Evolutionary conservation across 2,797 vertebrate species (phyloP).

Genomic region (Smutsia gigantea): DNA sequence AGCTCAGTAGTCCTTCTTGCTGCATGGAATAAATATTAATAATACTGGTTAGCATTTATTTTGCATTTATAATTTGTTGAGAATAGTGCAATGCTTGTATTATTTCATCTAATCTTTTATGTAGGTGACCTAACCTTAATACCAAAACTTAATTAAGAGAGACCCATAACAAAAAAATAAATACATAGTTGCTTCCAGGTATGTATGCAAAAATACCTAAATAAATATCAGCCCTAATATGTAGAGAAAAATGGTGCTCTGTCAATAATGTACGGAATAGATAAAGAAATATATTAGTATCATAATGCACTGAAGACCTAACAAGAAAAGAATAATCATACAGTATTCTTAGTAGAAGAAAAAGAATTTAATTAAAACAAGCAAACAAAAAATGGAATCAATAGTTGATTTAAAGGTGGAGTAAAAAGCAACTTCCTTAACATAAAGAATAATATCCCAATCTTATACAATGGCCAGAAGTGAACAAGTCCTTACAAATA

Average conservation of each 20-base stretch:
- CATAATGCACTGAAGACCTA: not conserved
- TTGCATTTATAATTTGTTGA: not conserved
- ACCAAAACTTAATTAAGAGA: not conserved
- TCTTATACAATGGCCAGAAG: not conserved
- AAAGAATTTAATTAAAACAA: not conserved
- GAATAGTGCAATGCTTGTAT: not conserved
- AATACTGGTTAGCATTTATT: not conserved
- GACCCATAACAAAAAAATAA: not conserved
- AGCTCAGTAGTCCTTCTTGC: not conserved
- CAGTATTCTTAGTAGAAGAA: not conserved
- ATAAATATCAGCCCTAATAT: not conserved
- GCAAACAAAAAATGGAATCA: not conserved
- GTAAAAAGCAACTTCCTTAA: not conserved
- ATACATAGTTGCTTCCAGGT: not conserved
- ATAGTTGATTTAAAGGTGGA: not conserved
- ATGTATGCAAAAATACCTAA: not conserved
- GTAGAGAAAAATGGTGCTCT: not conserved
- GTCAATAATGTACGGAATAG: not conserved
- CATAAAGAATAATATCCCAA: not conserved
- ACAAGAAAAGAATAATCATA: not conserved
- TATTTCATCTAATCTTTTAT: not conserved
- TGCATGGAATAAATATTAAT: not conserved
- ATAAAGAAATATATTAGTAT: not conserved
- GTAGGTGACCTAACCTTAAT: not conserved
- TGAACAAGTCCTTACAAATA: not conserved